Conservation (phyloP, 2,888 invertebrate genomes). For the Hyposoter didymator region DNA sequence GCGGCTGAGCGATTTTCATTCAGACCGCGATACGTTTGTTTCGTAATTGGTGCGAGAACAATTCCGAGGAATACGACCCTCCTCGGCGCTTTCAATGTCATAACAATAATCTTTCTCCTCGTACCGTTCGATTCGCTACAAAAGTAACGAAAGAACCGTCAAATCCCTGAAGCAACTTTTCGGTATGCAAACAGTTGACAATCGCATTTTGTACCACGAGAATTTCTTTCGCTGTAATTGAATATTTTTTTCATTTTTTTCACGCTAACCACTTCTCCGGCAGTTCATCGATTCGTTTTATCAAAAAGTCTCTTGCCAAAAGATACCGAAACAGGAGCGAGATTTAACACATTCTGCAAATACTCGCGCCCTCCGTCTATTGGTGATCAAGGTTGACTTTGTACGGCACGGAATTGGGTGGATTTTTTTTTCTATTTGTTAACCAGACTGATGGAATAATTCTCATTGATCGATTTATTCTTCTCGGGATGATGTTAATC, state of each 20-base stretch:
- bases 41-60: slow-evolving; percentile 53
- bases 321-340: background rate
- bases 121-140: background rate
- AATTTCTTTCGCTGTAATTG: background rate
- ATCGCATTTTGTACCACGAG: background rate
- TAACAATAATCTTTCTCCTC: background rate
- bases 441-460: background rate
- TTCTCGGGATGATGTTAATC: background rate
- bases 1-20: slow-evolving; percentile 59
- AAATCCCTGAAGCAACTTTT: background rate
- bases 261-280: background rate
- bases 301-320: background rate
- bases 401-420: background rate
- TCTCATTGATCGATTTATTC: background rate
- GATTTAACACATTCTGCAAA: background rate
- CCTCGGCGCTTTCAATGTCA: background rate
- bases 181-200: background rate
- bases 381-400: background rate
- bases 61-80: slow-evolving; percentile 9
- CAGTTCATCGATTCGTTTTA: background rate
- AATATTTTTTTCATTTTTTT: background rate
- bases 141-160: background rate
- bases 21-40: slow-evolving; percentile 61
- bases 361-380: background rate
- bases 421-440: background rate